Evolutionary conservation across 2,888 invertebrate genomes (phyloP).

Genomic region (Melanostoma mellinum): DNA sequence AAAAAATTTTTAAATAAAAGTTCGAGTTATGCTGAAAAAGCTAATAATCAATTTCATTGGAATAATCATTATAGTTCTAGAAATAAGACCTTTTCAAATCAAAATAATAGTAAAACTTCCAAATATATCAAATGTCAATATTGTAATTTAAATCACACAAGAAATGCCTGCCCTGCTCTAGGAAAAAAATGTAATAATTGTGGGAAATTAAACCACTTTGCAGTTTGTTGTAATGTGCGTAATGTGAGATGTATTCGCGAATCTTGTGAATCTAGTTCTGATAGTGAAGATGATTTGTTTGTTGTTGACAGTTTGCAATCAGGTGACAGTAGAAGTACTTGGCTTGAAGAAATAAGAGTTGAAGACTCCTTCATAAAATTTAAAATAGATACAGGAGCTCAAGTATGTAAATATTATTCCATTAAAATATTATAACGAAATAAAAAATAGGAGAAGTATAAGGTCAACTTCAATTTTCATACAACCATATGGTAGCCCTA

Average conservation of each 20-base stretch:
- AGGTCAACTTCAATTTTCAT: constrained; percentile 15
- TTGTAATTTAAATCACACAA: constrained; percentile 14
- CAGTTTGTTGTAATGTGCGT: no score
- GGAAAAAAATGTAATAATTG: constrained; percentile 23
- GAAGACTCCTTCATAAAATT: constrained; percentile 2
- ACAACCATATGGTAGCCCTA: constrained; percentile 15
- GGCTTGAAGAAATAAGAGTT: constrained; percentile 12
- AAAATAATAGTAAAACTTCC: constrained; percentile 1
- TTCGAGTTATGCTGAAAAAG: no score
- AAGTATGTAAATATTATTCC: constrained; percentile 12
- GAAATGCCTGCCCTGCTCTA: constrained; percentile 14
- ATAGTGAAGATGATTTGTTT: constrained; percentile 16
- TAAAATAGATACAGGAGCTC: constrained; percentile 10
- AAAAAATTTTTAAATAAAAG: no score
- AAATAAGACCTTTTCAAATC: neutral
- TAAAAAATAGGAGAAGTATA: constrained; percentile 8
- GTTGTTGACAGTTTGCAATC: constrained; percentile 12
- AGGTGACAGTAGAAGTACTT: constrained; percentile 2
- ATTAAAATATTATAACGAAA: neutral
- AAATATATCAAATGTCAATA: constrained; percentile 1
- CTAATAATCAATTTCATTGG: no score
- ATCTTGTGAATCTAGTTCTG: neutral
- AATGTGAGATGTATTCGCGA: constrained; percentile 1
- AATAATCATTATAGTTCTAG: no score
- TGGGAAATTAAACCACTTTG: no score